Base-by-base conservation (phyloP, 2,797 vertebrate genomes). In the Thripadectes ignobilis region DNA sequence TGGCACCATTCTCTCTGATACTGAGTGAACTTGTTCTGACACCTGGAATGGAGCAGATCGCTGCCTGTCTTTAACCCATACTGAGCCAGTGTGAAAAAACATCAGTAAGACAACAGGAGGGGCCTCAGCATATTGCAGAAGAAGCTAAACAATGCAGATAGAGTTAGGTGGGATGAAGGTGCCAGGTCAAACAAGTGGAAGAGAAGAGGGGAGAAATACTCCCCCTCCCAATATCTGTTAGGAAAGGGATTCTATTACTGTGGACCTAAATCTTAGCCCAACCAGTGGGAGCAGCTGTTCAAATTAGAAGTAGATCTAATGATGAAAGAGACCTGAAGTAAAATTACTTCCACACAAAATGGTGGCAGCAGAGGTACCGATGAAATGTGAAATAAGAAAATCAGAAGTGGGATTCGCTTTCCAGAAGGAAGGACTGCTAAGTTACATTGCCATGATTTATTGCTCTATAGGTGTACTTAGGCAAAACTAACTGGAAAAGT, bases 11-110 rank as follows among this genome's bases (percentile, higher is more conserved):
- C 27, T 48, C 30, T 38, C 24, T 2, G 0, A 52, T n/a, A 32
- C 46, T 14, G 19, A 1, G 1, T 39, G 34, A 80, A 69, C 30
- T 55, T 34, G 2, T 52, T 48, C 62, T 57, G 58, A 62, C 46
- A 61, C 36, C 46, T 41, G 14, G 45, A 69, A 73, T 10, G 7
- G 21, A 75, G 21, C 7, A 39, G 15, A 17, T 21, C 0, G 0
- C 6, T 43, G 49, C 39, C 51, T 22, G 1, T 36, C 55, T 77
- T 39, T 41, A 85, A 74, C 41, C 39, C 36, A 27, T 14, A 36
- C 24, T 8, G 58, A 79, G 26, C 11, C 43, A 54, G 6, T 1
- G 7, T 55, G 34, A 22, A 23, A 41, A 45, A 23, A 19, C 24
- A 52, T 10, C 45, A 20, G 2, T 30, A 38, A 24, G 38, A 21